phyloP scores from a whole-genome alignment of 2,888 invertebrate genomes.

The Quadroppia sp. region DNA sequence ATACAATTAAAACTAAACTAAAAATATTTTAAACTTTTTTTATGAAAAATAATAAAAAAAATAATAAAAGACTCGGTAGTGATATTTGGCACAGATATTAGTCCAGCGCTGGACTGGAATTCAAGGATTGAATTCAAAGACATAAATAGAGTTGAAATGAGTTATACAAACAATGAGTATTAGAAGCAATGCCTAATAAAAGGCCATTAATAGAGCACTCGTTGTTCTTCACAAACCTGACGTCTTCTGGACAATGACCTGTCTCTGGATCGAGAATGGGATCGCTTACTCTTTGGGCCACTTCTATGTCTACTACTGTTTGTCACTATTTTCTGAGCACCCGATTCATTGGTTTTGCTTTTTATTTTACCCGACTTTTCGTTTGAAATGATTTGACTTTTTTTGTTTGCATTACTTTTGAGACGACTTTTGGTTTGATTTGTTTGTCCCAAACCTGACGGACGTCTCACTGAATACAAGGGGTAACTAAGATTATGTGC shows the following conservation, averaged over 20 bases:
- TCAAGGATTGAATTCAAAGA: too few relatives aligned
- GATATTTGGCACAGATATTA: too few relatives aligned
- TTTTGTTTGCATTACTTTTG: slow-evolving; percentile 19
- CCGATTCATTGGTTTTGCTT: slow-evolving; percentile 1
- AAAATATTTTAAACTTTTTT: too few relatives aligned
- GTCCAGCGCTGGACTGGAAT: too few relatives aligned
- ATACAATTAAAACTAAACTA: too few relatives aligned
- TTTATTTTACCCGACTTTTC: slow-evolving; percentile 18
- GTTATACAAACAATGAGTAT: neutral
- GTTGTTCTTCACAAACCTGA: slow-evolving; percentile 14
- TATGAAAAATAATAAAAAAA: too few relatives aligned
- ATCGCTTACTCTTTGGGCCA: slow-evolving; percentile 13
- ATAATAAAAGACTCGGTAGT: too few relatives aligned
- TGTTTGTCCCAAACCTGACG: neutral
- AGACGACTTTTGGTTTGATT: slow-evolving; percentile 1
- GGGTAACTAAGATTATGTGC: slow-evolving; percentile 3
- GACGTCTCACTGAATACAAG: neutral
- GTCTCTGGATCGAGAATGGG: slow-evolving; percentile 1
- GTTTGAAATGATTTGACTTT: neutral
- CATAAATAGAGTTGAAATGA: neutral
- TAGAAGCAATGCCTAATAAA: neutral
- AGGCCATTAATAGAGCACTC: slow-evolving; percentile 1
- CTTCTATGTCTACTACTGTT: slow-evolving; percentile 13
- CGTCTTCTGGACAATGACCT: slow-evolving; percentile 29
- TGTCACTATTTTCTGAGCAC: neutral